These are phyloP conservation scores for Drosophila setosimentum DNA, from an alignment of 2,888 invertebrate species.

Conservation along the genomic window DNA sequence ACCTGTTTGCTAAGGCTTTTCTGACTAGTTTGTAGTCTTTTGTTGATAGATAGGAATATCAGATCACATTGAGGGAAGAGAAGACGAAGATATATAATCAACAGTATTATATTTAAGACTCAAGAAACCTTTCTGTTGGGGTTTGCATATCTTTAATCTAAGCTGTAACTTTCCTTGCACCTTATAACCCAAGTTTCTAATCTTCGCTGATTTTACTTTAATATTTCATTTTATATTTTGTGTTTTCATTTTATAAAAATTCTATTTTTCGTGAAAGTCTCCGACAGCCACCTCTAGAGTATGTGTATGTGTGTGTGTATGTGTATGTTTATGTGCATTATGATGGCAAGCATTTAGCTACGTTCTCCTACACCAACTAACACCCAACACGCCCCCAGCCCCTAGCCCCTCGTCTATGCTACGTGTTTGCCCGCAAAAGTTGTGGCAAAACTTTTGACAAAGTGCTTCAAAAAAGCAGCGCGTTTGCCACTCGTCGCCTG, in stretches of 20 bases:
- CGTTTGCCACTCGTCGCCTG: conserved; percentile 56
- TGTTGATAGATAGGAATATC: not conserved
- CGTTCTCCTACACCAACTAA: conserved; percentile 4
- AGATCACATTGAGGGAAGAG: not conserved
- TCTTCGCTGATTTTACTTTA: not conserved
- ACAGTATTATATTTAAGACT: not conserved
- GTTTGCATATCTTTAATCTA: fast-evolving
- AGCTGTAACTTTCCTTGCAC: too few relatives aligned
- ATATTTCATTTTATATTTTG: not conserved
- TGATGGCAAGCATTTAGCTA: conserved; percentile 70
- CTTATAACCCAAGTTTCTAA: not conserved
- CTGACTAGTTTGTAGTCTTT: not conserved
- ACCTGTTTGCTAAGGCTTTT: too few relatives aligned
- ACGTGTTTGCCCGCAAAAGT: conserved; percentile 60
- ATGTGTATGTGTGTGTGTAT: conserved; percentile 12
- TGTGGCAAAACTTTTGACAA: conserved; percentile 80
- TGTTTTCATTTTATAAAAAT: not conserved
- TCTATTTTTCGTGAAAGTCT: not conserved
- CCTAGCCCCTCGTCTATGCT: not conserved
- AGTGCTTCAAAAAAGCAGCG: conserved; percentile 66
- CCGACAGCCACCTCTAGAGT: conserved; percentile 1
- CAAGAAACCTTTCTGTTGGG: not conserved
- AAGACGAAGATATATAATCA: fast-evolving
- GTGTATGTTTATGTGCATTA: conserved; percentile 9
- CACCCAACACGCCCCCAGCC: conserved; percentile 19